A percentile compares a stretch with the other conserved stretches of the same genome.
Evolutionary conservation across 2,797 vertebrate genomes (phyloP).

Genomic region (Coendou prehensilis): DNA sequence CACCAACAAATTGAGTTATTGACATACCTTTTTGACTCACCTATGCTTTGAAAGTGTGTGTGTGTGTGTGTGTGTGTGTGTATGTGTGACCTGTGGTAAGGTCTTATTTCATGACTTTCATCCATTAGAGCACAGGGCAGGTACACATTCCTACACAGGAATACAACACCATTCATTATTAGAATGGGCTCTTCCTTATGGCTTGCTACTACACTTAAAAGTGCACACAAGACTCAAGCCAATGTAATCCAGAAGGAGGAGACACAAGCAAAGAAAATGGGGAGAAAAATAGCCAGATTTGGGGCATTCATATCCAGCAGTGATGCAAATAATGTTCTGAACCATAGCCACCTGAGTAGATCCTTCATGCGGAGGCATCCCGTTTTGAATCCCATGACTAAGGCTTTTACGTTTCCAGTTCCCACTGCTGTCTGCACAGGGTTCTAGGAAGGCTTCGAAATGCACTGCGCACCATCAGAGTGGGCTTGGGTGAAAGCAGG

Average conservation of each 20-base stretch:
- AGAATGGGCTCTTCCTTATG: background rate
- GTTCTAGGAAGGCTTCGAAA: conserved; percentile 34
- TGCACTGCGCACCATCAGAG: background rate
- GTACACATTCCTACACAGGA: background rate
- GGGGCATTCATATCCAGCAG: background rate
- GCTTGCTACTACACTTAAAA: conserved; percentile 3
- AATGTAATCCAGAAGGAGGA: conserved; percentile 20
- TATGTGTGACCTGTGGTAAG: no score
- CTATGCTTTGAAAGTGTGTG: background rate
- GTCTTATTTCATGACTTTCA: conserved; percentile 27
- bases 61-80: background rate
- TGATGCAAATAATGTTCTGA: conserved; percentile 43
- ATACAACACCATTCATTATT: background rate
- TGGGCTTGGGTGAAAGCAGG: background rate
- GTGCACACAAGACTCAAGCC: background rate
- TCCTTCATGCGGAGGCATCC: background rate
- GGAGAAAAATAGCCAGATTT: background rate
- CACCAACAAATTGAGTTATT: background rate
- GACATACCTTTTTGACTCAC: background rate
- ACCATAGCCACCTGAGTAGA: background rate
- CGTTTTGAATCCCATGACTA: conserved; percentile 43
- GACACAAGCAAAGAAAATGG: background rate
- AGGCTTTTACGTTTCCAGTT: conserved; percentile 45
- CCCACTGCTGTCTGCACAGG: background rate
- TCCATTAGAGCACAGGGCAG: background rate